A percentile compares a stretch with the other conserved stretches of the same genome.
phyloP scores from a whole-genome alignment of 1,140 invertebrate genomes.

The Drosophila eugracilis region DNA sequence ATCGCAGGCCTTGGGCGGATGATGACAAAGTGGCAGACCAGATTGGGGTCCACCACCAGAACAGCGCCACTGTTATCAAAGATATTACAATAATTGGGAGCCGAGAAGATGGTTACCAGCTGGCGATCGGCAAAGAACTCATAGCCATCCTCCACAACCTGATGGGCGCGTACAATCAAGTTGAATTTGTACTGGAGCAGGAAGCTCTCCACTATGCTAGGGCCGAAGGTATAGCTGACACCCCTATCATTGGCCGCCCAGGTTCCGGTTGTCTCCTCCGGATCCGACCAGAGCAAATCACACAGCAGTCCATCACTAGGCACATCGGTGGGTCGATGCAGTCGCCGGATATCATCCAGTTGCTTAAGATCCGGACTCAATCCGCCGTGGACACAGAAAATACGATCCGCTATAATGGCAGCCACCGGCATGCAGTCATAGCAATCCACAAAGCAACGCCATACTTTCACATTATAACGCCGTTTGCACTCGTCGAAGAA shows the following conservation, averaged over 20 bases:
- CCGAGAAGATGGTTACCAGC: conserved; percentile 96
- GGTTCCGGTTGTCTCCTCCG: conserved; percentile 69
- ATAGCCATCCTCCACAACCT: conserved; percentile 98
- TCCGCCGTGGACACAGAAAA: conserved; percentile 99
- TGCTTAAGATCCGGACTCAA: conserved; percentile 99
- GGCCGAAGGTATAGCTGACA: conserved; percentile 34
- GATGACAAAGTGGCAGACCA: conserved; percentile 95
- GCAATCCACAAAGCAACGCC: conserved; percentile 89
- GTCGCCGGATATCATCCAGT: conserved; percentile 99
- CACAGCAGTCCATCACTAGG: conserved; percentile 99
- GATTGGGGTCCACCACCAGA: conserved; percentile 99
- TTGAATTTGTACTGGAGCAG: conserved; percentile 25
- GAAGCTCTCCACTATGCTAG: conserved; percentile 25
- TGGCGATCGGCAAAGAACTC: conserved; percentile 99
- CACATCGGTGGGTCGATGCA: conserved; percentile 99
- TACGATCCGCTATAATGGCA: conserved; percentile 99
- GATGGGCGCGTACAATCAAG: conserved; percentile 87
- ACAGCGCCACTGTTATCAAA: conserved; percentile 99
- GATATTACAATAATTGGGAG: conserved; percentile 89
- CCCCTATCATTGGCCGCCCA: conserved; percentile 44
- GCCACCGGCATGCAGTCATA: conserved; percentile 95
- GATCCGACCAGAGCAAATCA: conserved; percentile 99
- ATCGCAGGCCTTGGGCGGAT: neutral
- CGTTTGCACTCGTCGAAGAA: conserved; percentile 50
- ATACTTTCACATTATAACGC: conserved; percentile 35